Evolutionary conservation across 2,797 vertebrate genomes (phyloP).

Genomic region (Schizopygopsis pylzovi): DNA sequence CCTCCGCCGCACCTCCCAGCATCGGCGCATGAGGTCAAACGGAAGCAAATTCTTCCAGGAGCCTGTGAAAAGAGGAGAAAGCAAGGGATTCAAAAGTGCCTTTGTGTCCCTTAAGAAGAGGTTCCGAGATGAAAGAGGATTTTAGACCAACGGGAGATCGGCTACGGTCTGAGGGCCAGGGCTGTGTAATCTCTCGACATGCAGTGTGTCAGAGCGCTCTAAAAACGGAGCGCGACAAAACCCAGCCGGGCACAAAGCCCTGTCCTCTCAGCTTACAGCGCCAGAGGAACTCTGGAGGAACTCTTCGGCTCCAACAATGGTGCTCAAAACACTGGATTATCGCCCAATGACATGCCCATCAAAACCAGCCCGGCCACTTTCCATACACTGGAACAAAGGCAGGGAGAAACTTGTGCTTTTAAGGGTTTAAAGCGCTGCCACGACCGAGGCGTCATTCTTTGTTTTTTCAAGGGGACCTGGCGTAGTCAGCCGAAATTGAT

Average conservation of each 20-base stretch:
- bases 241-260: constrained; percentile 51
- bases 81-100: constrained; percentile 51
- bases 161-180: constrained; percentile 55
- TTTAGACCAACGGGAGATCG: constrained; percentile 56
- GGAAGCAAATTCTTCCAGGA: constrained; percentile 51
- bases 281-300: constrained; percentile 61
- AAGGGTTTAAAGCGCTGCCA: constrained; percentile 54
- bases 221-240: constrained; percentile 53
- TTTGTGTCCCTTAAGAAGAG: constrained; percentile 54
- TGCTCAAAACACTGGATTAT: constrained; percentile 61
- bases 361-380: constrained; percentile 52
- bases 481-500: constrained; percentile 55
- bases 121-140: constrained; percentile 57
- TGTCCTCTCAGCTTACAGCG: constrained; percentile 31
- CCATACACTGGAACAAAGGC: constrained; percentile 45
- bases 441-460: constrained; percentile 47
- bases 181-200: constrained; percentile 58
- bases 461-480: constrained; percentile 47
- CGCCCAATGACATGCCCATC: constrained; percentile 61
- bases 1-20: constrained; percentile 17
- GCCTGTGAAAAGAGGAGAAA: constrained; percentile 43
- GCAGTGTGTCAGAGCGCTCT: constrained; percentile 50
- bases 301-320: constrained; percentile 57
- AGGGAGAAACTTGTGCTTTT: constrained; percentile 52
- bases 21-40: constrained; percentile 41